Conservation (phyloP, 2,797 vertebrate genomes). For the Sebastes alutus region DNA sequence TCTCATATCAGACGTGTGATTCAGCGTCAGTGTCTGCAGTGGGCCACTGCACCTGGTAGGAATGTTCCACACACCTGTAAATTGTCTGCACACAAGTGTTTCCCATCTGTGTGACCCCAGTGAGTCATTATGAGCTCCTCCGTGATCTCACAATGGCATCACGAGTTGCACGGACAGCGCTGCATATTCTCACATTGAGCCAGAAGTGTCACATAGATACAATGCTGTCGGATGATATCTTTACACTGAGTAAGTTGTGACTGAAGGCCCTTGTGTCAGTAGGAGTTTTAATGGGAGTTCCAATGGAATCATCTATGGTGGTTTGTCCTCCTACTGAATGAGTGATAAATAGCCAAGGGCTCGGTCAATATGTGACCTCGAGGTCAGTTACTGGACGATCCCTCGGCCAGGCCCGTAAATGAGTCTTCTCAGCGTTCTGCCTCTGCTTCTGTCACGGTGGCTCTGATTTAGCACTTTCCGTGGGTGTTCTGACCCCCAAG, state of each 20-base stretch:
- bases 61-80: slow-evolving; percentile 69
- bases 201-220: neutral
- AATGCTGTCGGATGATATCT: neutral
- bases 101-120: slow-evolving; percentile 18
- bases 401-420: slow-evolving; percentile 18
- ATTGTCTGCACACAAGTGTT: slow-evolving; percentile 39
- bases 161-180: neutral
- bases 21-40: slow-evolving; percentile 15
- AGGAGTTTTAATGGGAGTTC: slow-evolving; percentile 12
- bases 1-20: slow-evolving; percentile 16
- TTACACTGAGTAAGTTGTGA: neutral
- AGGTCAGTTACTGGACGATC: slow-evolving; percentile 46
- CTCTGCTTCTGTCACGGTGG: slow-evolving; percentile 19
- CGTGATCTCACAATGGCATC: neutral
- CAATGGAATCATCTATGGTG: slow-evolving; percentile 26
- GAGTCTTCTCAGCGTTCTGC: slow-evolving; percentile 6
- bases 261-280: slow-evolving; percentile 13
- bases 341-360: slow-evolving; percentile 36
- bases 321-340: slow-evolving; percentile 50
- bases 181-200: neutral
- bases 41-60: slow-evolving; percentile 40
- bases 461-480: slow-evolving; percentile 55
- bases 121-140: slow-evolving; percentile 32
- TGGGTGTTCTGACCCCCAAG: slow-evolving; percentile 64
- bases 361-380: slow-evolving; percentile 11